phyloP scores from a whole-genome alignment of 1,140 invertebrate species.

The Trinorchestia longiramus region DNA sequence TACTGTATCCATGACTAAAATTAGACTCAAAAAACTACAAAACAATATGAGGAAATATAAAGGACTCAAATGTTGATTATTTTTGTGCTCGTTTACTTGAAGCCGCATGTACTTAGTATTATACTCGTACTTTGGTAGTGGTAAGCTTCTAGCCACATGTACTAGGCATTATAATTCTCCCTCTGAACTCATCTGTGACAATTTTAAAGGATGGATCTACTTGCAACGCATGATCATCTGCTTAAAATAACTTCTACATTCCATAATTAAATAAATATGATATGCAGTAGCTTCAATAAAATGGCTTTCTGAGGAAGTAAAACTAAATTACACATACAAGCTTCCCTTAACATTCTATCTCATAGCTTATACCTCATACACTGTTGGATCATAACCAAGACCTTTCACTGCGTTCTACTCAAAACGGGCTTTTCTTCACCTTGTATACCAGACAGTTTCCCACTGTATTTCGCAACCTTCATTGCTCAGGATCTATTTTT shows the following conservation, averaged over 20 bases:
- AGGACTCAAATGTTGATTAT: not conserved
- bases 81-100: not conserved
- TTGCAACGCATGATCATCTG: not conserved
- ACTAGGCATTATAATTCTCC: no score
- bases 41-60: not conserved
- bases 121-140: no score
- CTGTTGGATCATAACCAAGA: not conserved
- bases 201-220: not conserved
- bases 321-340: not conserved
- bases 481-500: not conserved
- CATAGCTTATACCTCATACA: not conserved
- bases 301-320: not conserved
- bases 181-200: not conserved
- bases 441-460: no score
- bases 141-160: no score
- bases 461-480: not conserved
- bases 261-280: not conserved
- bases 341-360: not conserved
- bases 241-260: not conserved
- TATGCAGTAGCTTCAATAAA: not conserved
- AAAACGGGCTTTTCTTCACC: not conserved
- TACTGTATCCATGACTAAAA: not conserved
- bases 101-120: not conserved
- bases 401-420: not conserved
- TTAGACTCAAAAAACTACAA: not conserved